Evolutionary conservation across 2,797 vertebrate genomes (phyloP).

Genomic region (Sylvilagus floridanus): DNA sequence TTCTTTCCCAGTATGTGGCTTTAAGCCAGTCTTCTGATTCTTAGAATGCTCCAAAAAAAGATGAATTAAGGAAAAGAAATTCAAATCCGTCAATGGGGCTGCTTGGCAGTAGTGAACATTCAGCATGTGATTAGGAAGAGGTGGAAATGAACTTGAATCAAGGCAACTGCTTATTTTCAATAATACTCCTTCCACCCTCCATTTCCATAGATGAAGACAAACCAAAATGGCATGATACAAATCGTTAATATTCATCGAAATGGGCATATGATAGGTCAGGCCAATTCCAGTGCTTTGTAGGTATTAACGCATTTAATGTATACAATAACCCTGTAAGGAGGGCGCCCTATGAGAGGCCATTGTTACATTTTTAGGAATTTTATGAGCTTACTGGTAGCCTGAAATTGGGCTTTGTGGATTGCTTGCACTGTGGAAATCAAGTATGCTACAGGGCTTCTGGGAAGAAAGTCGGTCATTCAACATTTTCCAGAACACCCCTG

Average conservation of each 20-base stretch:
- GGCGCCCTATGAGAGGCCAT: not conserved
- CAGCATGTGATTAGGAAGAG: slow-evolving; percentile 55
- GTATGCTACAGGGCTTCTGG: not conserved
- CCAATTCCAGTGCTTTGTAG: slow-evolving; percentile 19
- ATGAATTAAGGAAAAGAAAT: slow-evolving; percentile 70
- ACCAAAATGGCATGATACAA: slow-evolving; percentile 51
- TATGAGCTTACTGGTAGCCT: slow-evolving; percentile 10
- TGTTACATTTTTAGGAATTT: slow-evolving; percentile 57
- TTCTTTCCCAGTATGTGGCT: slow-evolving; percentile 60
- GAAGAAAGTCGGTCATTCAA: not conserved
- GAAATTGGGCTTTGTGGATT: slow-evolving; percentile 33
- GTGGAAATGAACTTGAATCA: slow-evolving; percentile 56
- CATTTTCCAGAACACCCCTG: not conserved
- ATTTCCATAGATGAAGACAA: slow-evolving; percentile 56
- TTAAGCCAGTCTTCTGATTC: slow-evolving; percentile 70
- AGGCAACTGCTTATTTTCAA: slow-evolving; percentile 58
- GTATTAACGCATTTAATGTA: slow-evolving; percentile 56
- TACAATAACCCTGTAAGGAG: not conserved
- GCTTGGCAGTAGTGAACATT: slow-evolving; percentile 53
- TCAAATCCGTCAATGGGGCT: slow-evolving; percentile 56
- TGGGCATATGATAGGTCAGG: not conserved
- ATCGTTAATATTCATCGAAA: slow-evolving; percentile 54
- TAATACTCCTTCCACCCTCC: slow-evolving; percentile 49
- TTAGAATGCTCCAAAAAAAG: slow-evolving; percentile 67
- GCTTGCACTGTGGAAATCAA: not conserved